phyloP scores from a whole-genome alignment of 92 coral and sea anemone species.

The Blastomussa wellsi region DNA sequence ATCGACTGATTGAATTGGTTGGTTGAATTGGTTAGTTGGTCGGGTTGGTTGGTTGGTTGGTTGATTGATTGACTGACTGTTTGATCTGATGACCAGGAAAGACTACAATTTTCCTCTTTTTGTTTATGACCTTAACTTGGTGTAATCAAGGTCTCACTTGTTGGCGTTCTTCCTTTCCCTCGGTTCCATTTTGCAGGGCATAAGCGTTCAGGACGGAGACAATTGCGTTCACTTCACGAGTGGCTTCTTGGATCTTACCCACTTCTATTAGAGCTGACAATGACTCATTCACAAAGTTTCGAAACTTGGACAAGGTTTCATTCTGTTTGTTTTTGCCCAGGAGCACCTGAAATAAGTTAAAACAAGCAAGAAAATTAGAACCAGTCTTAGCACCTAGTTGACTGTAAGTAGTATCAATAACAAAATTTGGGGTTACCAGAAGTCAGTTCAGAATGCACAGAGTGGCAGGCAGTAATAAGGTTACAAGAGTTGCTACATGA shows the following conservation, averaged over 20 bases:
- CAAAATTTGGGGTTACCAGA: neutral
- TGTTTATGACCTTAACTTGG: neutral
- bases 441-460: neutral
- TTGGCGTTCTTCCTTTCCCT: constrained; percentile 32
- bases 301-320: constrained; percentile 2
- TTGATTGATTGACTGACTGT: neutral
- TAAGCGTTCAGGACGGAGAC: constrained; percentile 42
- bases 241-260: constrained; percentile 57
- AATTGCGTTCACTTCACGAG: constrained; percentile 49
- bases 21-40: neutral
- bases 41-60: neutral
- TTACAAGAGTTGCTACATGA: neutral
- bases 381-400: neutral
- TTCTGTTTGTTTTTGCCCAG: neutral
- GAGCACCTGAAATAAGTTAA: constrained; percentile 12
- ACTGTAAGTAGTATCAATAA: neutral
- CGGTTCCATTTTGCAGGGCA: constrained; percentile 21
- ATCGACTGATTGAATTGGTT: neutral
- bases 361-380: too few relatives aligned
- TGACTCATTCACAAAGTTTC: constrained; percentile 7
- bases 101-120: neutral
- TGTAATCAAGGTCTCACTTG: constrained; percentile 16
- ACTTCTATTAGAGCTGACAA: constrained; percentile 18
- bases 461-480: neutral
- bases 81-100: neutral